Percentiles rank a stretch among this genome's conserved stretches.
Conservation (phyloP, 2,113 vertebrate genomes). For the Chaenogobius annularis region DNA sequence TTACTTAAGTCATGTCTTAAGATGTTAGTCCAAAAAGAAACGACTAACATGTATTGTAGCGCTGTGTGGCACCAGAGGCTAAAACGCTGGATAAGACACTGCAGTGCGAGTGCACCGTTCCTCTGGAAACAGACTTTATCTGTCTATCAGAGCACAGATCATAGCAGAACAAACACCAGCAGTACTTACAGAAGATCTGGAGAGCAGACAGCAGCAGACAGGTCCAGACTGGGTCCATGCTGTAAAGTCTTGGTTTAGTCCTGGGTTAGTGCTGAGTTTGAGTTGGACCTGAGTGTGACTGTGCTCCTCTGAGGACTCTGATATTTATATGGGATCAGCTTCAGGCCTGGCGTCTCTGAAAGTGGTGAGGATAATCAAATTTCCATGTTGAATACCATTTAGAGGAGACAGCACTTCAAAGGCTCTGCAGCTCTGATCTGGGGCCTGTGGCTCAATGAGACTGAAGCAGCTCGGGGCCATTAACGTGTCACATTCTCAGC, state of each 20-base stretch:
- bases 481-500: slow-evolving; percentile 69
- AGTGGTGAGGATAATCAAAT: slow-evolving; percentile 74
- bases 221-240: slow-evolving; percentile 37
- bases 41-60: not conserved
- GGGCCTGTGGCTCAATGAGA: slow-evolving; percentile 68
- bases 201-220: slow-evolving; percentile 54
- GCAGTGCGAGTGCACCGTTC: not conserved
- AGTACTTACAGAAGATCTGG: slow-evolving; percentile 74
- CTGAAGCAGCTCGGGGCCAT: slow-evolving; percentile 69
- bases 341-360: slow-evolving; percentile 50
- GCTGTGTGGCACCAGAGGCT: not conserved
- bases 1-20: not conserved
- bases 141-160: slow-evolving; percentile 1
- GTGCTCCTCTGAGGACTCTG: slow-evolving; percentile 26
- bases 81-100: not conserved
- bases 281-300: slow-evolving; percentile 41
- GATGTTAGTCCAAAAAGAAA: not conserved
- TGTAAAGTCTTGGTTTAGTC: slow-evolving; percentile 7
- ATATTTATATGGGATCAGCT: slow-evolving; percentile 63
- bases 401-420: slow-evolving; percentile 71
- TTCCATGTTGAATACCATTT: slow-evolving; percentile 68
- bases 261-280: slow-evolving; percentile 18
- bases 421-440: slow-evolving; percentile 63
- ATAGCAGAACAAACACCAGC: slow-evolving; percentile 7
- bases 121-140: not conserved